phyloP scores from a whole-genome alignment of 2,113 vertebrate species.

The Thunnus maccoyii region DNA sequence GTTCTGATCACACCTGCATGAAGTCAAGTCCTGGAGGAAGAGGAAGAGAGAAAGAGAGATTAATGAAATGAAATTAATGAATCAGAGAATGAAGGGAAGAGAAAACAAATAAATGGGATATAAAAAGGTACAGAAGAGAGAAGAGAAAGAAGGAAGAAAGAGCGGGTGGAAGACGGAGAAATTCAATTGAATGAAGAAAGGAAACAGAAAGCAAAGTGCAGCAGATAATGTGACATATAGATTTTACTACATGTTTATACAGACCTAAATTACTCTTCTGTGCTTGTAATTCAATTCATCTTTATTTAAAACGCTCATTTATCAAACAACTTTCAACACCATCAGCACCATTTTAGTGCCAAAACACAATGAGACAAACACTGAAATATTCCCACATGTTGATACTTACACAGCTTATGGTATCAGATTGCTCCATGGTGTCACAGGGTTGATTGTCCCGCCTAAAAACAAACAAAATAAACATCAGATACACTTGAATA shows the following conservation, averaged over 20 bases:
- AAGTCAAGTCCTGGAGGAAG: conserved; percentile 60
- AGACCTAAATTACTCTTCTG: not conserved
- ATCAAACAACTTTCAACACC: too few species aligned
- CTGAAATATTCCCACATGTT: not conserved
- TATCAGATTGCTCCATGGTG: conserved; percentile 76
- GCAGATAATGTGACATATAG: not conserved
- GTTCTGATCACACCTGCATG: conserved; percentile 79
- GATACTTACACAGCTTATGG: conserved; percentile 78
- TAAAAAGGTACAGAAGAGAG: not conserved
- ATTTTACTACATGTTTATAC: not conserved
- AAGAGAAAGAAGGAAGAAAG: not conserved
- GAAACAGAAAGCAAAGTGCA: not conserved
- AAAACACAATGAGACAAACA: too few species aligned
- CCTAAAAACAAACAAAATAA: conserved; percentile 66
- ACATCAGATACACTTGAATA: not conserved
- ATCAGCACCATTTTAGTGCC: too few species aligned
- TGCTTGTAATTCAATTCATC: too few species aligned
- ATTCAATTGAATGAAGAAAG: not conserved
- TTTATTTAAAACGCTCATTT: too few species aligned
- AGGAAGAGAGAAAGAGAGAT: not conserved
- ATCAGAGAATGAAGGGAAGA: not conserved
- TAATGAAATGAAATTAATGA: not conserved
- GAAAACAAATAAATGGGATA: not conserved
- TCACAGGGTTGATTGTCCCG: conserved; percentile 77
- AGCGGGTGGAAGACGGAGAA: not conserved